phyloP scores from a whole-genome alignment of 2,888 invertebrate species.

The Tromatobia lineatoria region DNA sequence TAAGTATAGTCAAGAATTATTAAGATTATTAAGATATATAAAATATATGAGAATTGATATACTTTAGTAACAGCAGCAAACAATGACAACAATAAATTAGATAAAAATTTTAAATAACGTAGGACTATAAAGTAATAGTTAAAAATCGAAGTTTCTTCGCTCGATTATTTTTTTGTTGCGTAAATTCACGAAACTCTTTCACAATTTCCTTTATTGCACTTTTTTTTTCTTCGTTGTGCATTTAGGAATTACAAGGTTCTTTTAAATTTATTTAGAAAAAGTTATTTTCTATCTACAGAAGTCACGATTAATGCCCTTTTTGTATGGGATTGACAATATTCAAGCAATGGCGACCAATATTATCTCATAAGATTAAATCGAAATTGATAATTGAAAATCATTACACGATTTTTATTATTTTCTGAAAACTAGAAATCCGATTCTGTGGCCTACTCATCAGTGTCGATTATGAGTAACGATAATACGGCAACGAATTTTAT shows the following conservation, averaged over 20 bases:
- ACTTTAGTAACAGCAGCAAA: slow-evolving; percentile 44
- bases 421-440: not conserved
- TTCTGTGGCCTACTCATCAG: slow-evolving; percentile 31
- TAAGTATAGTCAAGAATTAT: slow-evolving; percentile 36
- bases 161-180: slow-evolving; percentile 12
- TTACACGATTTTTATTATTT: slow-evolving; percentile 6
- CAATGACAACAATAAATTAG: slow-evolving; percentile 36
- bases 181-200: not conserved
- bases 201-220: not conserved
- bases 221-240: not conserved
- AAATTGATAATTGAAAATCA: slow-evolving; percentile 5
- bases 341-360: slow-evolving; percentile 32
- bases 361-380: slow-evolving; percentile 13
- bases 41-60: slow-evolving; percentile 24
- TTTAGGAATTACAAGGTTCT: not conserved
- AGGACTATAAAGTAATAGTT: slow-evolving; percentile 1
- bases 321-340: slow-evolving; percentile 38
- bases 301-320: not conserved
- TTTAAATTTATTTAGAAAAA: not conserved
- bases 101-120: slow-evolving; percentile 37
- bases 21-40: slow-evolving; percentile 29
- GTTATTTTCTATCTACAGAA: not conserved
- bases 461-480: slow-evolving; percentile 5
- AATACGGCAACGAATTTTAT: slow-evolving; percentile 34
- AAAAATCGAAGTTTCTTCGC: slow-evolving; percentile 19